Percentiles rank a stretch among this genome's conserved stretches.
These are phyloP conservation scores for Emydoidea blandingii DNA, from an alignment of 2,797 vertebrate species.

Conservation along the genomic window DNA sequence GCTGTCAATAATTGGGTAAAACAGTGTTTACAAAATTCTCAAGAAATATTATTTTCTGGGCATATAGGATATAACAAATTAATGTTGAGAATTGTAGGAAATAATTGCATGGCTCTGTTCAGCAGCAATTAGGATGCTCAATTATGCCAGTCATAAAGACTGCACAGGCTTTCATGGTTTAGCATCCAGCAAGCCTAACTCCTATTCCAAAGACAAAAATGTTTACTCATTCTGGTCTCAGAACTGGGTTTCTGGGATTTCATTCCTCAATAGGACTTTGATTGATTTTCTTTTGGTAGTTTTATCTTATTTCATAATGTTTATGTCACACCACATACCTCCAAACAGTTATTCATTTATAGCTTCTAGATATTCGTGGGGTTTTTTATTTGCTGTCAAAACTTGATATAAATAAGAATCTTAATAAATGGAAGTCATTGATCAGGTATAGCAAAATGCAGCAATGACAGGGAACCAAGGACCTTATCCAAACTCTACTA, in stretches of 20 bases:
- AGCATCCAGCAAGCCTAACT: not conserved
- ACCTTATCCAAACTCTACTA: not conserved
- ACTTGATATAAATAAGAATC: constrained; percentile 39
- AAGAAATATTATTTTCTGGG: not conserved
- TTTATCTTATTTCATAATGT: constrained; percentile 60
- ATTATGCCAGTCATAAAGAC: not conserved
- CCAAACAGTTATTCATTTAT: constrained; percentile 47
- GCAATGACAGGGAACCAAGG: not conserved
- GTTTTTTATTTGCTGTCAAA: constrained; percentile 50
- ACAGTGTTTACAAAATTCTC: not conserved
- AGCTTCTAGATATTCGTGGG: constrained; percentile 5
- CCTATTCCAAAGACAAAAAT: not conserved
- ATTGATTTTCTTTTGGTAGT: constrained; percentile 62
- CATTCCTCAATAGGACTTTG: constrained; percentile 40
- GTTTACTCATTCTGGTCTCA: constrained; percentile 14
- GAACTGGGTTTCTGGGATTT: constrained; percentile 11
- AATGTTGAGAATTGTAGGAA: not conserved
- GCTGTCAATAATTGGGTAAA: not conserved
- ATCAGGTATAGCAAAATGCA: constrained; percentile 24
- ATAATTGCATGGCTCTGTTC: not conserved
- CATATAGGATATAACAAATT: not conserved
- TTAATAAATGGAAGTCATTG: constrained; percentile 31
- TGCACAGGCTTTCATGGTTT: not conserved
- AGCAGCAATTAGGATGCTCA: not conserved
- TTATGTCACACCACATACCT: constrained; percentile 55